phyloP scores from a whole-genome alignment of 2,113 vertebrate species.

The Indicator maculatus region DNA sequence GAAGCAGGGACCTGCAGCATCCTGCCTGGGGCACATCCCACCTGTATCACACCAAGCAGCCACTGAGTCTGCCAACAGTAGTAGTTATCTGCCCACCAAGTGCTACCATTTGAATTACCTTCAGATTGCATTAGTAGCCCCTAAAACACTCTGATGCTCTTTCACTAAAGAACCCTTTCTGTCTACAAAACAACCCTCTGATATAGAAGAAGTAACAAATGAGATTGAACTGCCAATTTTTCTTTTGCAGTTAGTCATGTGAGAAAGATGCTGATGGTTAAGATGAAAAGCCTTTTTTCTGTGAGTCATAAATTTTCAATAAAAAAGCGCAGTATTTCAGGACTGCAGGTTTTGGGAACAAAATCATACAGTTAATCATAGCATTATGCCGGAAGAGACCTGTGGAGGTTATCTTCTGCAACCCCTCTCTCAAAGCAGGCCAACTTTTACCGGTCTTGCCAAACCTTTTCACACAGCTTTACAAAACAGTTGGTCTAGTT shows the following conservation, averaged over 20 bases:
- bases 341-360: neutral
- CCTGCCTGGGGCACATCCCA: no score
- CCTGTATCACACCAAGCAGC: fast-evolving
- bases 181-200: neutral
- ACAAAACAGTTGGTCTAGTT: neutral
- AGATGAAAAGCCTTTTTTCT: conserved; percentile 20
- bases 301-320: conserved; percentile 45
- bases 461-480: neutral
- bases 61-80: fast-evolving
- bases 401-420: neutral
- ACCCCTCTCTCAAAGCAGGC: neutral
- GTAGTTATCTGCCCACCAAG: neutral
- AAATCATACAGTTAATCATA: conserved; percentile 41
- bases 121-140: neutral
- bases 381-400: neutral
- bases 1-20: neutral
- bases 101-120: neutral
- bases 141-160: neutral
- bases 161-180: neutral
- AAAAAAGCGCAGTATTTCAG: conserved; percentile 47
- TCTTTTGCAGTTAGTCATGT: conserved; percentile 14
- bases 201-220: neutral
- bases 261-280: neutral
- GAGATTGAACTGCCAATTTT: neutral
- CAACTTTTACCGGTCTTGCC: neutral